A percentile compares a stretch with the other conserved stretches of the same genome.
phyloP scores from a whole-genome alignment of 2,797 vertebrate genomes.

The Tangara arthus region DNA sequence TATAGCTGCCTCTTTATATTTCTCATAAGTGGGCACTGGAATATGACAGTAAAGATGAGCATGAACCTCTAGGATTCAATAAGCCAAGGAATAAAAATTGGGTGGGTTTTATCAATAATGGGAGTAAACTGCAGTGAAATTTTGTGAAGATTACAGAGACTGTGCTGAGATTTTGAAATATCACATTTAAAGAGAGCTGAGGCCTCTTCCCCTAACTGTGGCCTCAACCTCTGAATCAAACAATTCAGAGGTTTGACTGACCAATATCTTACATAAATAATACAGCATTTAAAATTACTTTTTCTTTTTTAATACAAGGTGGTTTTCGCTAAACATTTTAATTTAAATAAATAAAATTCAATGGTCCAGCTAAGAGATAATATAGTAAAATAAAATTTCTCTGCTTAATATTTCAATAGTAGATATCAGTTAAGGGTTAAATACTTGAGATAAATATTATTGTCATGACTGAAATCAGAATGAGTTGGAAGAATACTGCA shows the following conservation, averaged over 20 bases:
- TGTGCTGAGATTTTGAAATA: not conserved
- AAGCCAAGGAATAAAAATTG: not conserved
- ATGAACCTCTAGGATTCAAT: not conserved
- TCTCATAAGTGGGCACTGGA: not conserved
- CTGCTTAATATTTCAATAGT: not conserved
- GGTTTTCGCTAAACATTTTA: not conserved
- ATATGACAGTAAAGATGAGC: not conserved
- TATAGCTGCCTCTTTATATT: not conserved
- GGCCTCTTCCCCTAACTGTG: not conserved
- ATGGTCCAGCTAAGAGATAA: not conserved
- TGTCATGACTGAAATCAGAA: not conserved
- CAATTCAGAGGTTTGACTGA: not conserved
- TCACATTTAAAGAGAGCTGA: not conserved
- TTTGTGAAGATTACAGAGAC: not conserved
- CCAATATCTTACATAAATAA: not conserved
- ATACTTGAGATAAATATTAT: not conserved
- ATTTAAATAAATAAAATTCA: not conserved
- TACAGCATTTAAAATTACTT: not conserved
- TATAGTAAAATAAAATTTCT: not conserved
- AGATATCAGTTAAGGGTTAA: not conserved
- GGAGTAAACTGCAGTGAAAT: not conserved
- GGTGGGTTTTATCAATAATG: not conserved
- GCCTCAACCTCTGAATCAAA: not conserved
- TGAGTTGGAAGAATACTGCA: not conserved
- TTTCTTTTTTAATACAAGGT: not conserved